Evolutionary conservation across 2,888 invertebrate species (phyloP).

Genomic region (Phengaris alcon): DNA sequence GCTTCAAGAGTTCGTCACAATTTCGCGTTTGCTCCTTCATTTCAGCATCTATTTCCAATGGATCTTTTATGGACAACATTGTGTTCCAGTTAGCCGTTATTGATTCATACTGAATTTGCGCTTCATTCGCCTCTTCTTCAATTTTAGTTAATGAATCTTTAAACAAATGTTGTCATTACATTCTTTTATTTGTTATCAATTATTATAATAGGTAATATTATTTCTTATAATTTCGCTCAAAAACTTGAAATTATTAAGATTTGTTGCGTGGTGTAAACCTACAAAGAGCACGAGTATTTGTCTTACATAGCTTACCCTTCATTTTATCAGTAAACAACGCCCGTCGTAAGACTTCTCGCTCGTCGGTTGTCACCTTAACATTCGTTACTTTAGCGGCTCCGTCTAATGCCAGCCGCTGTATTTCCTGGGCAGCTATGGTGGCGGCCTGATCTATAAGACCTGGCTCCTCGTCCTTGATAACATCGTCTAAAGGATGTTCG

Average conservation of each 20-base stretch:
- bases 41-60: slow-evolving; percentile 85
- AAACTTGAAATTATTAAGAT: background rate
- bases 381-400: slow-evolving; percentile 88
- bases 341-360: slow-evolving; percentile 82
- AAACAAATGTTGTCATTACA: background rate
- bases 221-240: background rate
- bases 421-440: slow-evolving; percentile 80
- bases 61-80: slow-evolving; percentile 83
- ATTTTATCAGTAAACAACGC: slow-evolving; percentile 61
- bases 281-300: too few relatives aligned
- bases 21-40: slow-evolving; percentile 83
- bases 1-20: slow-evolving; percentile 82
- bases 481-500: slow-evolving; percentile 63
- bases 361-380: slow-evolving; percentile 86
- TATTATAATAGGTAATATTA: too few relatives aligned
- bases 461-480: slow-evolving; percentile 67
- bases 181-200: too few relatives aligned
- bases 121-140: slow-evolving; percentile 83
- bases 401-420: slow-evolving; percentile 82
- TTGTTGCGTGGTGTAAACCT: background rate
- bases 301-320: slow-evolving; percentile 51
- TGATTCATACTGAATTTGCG: slow-evolving; percentile 81
- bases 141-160: slow-evolving; percentile 77
- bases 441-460: slow-evolving; percentile 82
- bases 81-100: slow-evolving; percentile 84